Percentiles rank a stretch among this genome's conserved stretches.
These are phyloP conservation scores for Orussus abietinus DNA, from an alignment of 1,140 invertebrate species.

Conservation along the genomic window DNA sequence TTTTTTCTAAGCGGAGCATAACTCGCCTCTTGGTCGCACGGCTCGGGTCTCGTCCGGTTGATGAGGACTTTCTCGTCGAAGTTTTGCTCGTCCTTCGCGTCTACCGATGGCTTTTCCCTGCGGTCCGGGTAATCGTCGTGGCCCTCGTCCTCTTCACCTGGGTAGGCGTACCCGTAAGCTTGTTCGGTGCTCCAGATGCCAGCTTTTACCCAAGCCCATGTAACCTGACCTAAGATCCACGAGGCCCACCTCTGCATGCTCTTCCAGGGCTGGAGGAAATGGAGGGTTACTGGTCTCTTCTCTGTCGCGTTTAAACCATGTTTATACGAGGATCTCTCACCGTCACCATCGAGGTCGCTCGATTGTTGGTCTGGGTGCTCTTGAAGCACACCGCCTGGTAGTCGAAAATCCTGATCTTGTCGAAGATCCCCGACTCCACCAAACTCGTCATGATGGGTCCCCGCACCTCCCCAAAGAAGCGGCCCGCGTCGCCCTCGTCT, in stretches of 20 bases:
- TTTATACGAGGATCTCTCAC: slow-evolving; percentile 47
- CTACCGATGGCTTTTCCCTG: slow-evolving; percentile 46
- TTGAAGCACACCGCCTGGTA: slow-evolving; percentile 87
- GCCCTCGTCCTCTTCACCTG: slow-evolving; percentile 48
- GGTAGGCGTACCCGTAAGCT: slow-evolving; percentile 35
- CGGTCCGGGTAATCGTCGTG: slow-evolving; percentile 38
- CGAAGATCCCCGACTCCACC: slow-evolving; percentile 74
- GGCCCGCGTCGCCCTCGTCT: slow-evolving; percentile 67
- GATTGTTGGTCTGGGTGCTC: slow-evolving; percentile 59
- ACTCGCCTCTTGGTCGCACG: slow-evolving; percentile 70
- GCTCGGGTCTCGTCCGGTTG: slow-evolving; percentile 71
- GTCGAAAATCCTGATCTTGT: slow-evolving; percentile 74
- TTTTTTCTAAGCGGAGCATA: slow-evolving; percentile 8
- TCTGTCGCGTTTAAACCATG: not conserved
- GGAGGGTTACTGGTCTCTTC: not conserved
- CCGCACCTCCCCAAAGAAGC: slow-evolving; percentile 81
- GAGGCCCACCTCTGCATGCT: slow-evolving; percentile 41
- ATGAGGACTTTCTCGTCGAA: slow-evolving; percentile 62
- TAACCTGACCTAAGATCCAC: slow-evolving; percentile 50
- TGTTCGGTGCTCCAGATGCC: slow-evolving; percentile 44
- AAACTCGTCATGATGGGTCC: slow-evolving; percentile 73
- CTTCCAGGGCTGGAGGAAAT: slow-evolving; percentile 44
- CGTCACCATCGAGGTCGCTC: slow-evolving; percentile 59
- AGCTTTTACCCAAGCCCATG: slow-evolving; percentile 49
- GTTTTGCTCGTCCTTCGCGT: slow-evolving; percentile 52